Percentiles rank a stretch among this genome's conserved stretches.
Conservation (phyloP, 2,888 invertebrate genomes). For the Brachypterus glaber region DNA sequence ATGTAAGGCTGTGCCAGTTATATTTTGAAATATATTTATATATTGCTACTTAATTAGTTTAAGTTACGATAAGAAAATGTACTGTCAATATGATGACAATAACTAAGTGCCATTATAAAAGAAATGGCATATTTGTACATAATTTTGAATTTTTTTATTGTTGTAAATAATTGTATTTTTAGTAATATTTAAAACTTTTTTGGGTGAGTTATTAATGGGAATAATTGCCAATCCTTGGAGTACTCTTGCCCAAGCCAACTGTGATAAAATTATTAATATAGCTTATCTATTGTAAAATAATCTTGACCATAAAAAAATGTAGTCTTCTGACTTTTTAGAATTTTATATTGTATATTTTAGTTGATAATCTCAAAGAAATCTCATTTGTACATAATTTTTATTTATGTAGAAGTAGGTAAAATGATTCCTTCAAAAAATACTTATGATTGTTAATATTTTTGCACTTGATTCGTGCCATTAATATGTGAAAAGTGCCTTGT, state of each 20-base stretch:
- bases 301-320: too few species aligned
- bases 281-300: constrained; percentile 22
- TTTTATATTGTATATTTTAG: constrained; percentile 22
- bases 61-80: constrained; percentile 20
- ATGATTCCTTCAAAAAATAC: constrained; percentile 14
- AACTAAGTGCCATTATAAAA: constrained; percentile 32
- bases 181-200: constrained; percentile 20
- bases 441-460: constrained; percentile 15
- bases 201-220: constrained; percentile 28
- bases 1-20: constrained; percentile 33
- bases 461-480: constrained; percentile 36
- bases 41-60: constrained; percentile 29
- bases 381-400: constrained; percentile 28
- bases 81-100: constrained; percentile 32
- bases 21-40: constrained; percentile 21
- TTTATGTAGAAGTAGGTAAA: constrained; percentile 21
- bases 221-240: constrained; percentile 31
- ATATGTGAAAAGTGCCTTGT: constrained; percentile 33
- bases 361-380: constrained; percentile 26
- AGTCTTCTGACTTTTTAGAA: neutral
- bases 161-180: constrained; percentile 23
- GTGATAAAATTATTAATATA: constrained; percentile 34
- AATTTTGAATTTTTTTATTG: constrained; percentile 23
- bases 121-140: constrained; percentile 31
- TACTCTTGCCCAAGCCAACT: constrained; percentile 38